These are phyloP conservation scores for Morone saxatilis DNA, from an alignment of 2,113 vertebrate genomes.

Conservation along the genomic window DNA sequence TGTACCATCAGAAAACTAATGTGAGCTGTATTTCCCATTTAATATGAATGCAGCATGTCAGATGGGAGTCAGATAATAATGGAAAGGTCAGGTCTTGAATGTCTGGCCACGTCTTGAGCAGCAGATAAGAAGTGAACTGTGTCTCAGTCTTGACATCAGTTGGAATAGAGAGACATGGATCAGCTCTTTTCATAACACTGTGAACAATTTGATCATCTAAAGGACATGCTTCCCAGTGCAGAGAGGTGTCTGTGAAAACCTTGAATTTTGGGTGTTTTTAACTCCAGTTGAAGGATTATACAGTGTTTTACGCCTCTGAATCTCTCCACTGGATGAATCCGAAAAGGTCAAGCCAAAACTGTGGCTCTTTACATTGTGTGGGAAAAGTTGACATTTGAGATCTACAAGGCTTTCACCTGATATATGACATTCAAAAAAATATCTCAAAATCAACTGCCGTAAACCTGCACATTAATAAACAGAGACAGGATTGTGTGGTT, in stretches of 20 bases:
- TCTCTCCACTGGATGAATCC: not conserved
- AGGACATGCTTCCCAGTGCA: not conserved
- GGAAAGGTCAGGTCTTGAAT: constrained; percentile 53
- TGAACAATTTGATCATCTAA: constrained; percentile 22
- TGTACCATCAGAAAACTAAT: not conserved
- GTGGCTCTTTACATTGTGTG: constrained; percentile 12
- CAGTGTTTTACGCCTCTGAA: not conserved
- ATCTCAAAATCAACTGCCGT: constrained; percentile 4
- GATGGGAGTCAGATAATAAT: constrained; percentile 16
- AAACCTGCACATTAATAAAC: constrained; percentile 5
- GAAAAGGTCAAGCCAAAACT: constrained; percentile 49
- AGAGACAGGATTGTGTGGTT: not conserved
- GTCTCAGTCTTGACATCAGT: not conserved
- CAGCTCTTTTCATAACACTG: constrained; percentile 24
- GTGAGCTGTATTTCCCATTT: not conserved
- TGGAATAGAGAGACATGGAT: constrained; percentile 34
- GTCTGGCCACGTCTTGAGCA: constrained; percentile 15
- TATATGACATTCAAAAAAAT: constrained; percentile 38
- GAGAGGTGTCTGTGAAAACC: not conserved
- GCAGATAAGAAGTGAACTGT: constrained; percentile 38
- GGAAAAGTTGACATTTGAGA: constrained; percentile 39
- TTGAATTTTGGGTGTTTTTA: not conserved
- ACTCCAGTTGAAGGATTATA: not conserved
- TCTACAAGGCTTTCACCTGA: constrained; percentile 7
- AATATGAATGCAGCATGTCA: constrained; percentile 6